Evolutionary conservation across 2,113 vertebrate species (phyloP).

Genomic region (Carlito syrichta): DNA sequence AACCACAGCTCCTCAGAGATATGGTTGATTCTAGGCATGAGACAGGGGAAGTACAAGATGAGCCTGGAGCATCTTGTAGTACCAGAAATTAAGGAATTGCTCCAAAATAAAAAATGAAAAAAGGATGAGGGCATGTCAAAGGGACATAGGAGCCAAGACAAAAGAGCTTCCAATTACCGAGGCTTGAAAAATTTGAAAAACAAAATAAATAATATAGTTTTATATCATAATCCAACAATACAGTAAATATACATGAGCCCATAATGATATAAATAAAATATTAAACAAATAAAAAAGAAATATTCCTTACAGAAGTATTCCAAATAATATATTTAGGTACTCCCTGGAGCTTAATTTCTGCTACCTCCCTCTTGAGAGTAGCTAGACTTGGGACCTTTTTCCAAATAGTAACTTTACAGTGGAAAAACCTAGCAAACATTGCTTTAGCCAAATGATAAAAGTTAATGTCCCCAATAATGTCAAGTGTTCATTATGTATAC

Average conservation of each 20-base stretch:
- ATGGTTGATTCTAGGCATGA: neutral
- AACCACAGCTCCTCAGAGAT: neutral
- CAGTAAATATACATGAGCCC: neutral
- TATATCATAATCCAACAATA: neutral
- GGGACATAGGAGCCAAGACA: neutral
- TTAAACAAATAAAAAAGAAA: neutral
- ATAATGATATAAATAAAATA: neutral
- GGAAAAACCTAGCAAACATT: neutral
- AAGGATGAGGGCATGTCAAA: neutral
- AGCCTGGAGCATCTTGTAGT: neutral
- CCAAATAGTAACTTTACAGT: neutral
- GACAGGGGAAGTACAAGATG: neutral
- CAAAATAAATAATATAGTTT: neutral
- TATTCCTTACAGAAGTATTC: neutral
- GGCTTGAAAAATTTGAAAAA: neutral
- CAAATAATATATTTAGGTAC: neutral
- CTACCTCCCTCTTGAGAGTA: neutral
- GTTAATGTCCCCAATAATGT: too few species aligned
- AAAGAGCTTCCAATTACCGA: neutral
- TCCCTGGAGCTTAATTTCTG: neutral
- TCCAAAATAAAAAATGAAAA: neutral
- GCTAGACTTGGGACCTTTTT: neutral
- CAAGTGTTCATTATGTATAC: neutral
- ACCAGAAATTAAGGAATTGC: neutral
- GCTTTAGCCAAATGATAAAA: neutral